Evolutionary conservation across 2,113 vertebrate species (phyloP).

Genomic region (Odobenus rosmarus): DNA sequence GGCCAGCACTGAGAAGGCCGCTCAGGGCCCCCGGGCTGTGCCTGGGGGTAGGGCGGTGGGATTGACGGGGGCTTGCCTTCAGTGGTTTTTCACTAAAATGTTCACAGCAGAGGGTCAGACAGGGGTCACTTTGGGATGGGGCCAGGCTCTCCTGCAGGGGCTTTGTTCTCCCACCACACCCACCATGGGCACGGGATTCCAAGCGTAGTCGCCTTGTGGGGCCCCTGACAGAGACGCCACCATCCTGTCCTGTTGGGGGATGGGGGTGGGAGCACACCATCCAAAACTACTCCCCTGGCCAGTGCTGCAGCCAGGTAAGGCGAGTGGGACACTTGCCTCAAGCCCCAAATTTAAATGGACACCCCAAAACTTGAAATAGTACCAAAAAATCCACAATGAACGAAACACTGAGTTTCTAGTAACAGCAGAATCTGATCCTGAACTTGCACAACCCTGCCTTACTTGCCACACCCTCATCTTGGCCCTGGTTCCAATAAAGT

Average conservation of each 20-base stretch:
- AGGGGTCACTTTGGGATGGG: background rate
- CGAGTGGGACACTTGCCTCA: rapidly evolving
- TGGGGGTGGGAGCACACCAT: rapidly evolving
- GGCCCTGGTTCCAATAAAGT: conserved; percentile 12
- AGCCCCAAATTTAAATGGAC: background rate
- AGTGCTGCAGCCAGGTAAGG: too few species aligned
- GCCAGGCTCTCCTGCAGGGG: background rate
- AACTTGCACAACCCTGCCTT: background rate
- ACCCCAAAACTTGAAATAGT: background rate
- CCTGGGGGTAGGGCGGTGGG: background rate
- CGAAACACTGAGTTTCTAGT: background rate
- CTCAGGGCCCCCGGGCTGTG: background rate
- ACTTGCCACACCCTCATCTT: background rate
- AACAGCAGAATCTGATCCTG: background rate
- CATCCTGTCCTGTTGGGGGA: background rate
- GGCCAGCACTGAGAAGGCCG: conserved; percentile 47
- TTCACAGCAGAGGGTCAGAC: conserved; percentile 56
- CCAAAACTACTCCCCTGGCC: background rate
- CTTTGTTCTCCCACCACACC: too few species aligned
- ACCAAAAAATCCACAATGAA: background rate
- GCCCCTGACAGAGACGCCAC: background rate
- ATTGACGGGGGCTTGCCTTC: background rate
- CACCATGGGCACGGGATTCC: background rate
- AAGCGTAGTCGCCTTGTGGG: background rate
- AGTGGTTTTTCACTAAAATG: conserved; percentile 56